Evolutionary conservation across 2,113 vertebrate species (phyloP).

Genomic region (Aramus guarauna): DNA sequence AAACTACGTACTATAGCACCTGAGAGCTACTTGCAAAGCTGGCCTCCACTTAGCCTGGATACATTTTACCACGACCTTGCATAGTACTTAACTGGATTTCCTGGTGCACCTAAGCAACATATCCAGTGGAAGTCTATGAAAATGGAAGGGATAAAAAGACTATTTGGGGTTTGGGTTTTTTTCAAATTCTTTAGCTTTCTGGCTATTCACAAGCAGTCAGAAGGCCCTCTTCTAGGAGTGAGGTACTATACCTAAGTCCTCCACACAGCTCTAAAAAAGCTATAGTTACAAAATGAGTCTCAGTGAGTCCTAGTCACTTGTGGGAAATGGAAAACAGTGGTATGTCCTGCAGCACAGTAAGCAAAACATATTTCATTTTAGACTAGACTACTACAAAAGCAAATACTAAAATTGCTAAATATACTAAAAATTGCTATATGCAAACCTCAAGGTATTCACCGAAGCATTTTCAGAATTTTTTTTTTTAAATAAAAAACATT

Average conservation of each 20-base stretch:
- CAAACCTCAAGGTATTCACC: neutral
- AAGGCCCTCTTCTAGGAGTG: neutral
- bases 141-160: neutral
- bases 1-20: neutral
- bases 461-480: neutral
- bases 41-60: neutral
- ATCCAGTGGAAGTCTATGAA: neutral
- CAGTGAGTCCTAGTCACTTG: neutral
- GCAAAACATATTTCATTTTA: slow-evolving; percentile 1
- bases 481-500: neutral
- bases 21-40: neutral
- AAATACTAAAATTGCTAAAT: slow-evolving; percentile 1
- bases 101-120: neutral
- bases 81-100: neutral
- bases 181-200: neutral
- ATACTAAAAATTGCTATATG: neutral
- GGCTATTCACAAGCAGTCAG: neutral
- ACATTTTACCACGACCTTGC: neutral
- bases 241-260: neutral
- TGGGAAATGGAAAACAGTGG: neutral
- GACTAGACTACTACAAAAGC: neutral
- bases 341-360: neutral
- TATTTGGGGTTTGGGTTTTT: neutral
- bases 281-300: neutral
- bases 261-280: neutral